Evolutionary conservation across 2,888 invertebrate species (phyloP).

Genomic region (Eudemis profundana): DNA sequence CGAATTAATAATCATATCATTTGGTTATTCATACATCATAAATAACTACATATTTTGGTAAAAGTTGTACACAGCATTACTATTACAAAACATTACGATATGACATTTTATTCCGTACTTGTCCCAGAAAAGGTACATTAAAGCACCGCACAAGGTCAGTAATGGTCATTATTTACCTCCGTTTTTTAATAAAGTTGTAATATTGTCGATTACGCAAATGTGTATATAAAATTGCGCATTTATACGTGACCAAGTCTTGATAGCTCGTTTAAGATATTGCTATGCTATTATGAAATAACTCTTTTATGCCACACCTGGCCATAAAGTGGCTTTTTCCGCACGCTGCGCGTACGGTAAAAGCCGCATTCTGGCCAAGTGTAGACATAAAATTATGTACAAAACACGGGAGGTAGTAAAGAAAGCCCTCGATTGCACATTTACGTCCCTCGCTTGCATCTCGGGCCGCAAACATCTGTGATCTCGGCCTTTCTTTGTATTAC

Average conservation of each 20-base stretch:
- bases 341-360: too few relatives aligned
- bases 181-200: constrained; percentile 10
- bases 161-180: constrained; percentile 19
- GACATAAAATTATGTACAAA: too few relatives aligned
- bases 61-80: not conserved
- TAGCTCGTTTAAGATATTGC: not conserved
- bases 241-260: not conserved
- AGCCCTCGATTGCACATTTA: too few relatives aligned
- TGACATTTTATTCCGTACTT: constrained; percentile 26
- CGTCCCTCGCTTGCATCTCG: too few relatives aligned
- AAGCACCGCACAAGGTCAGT: constrained; percentile 10
- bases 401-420: too few relatives aligned
- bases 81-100: constrained; percentile 23
- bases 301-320: not conserved
- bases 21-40: too few relatives aligned
- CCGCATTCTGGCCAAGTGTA: too few relatives aligned
- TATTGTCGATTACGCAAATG: constrained; percentile 9
- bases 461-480: too few relatives aligned
- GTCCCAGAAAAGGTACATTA: constrained; percentile 33
- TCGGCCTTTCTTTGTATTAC: too few relatives aligned
- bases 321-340: too few relatives aligned
- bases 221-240: not conserved
- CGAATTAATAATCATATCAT: too few relatives aligned
- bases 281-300: not conserved
- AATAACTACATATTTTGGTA: too few relatives aligned